Conservation (phyloP, 2,888 invertebrate species). For the Meteorus cinctellus region DNA sequence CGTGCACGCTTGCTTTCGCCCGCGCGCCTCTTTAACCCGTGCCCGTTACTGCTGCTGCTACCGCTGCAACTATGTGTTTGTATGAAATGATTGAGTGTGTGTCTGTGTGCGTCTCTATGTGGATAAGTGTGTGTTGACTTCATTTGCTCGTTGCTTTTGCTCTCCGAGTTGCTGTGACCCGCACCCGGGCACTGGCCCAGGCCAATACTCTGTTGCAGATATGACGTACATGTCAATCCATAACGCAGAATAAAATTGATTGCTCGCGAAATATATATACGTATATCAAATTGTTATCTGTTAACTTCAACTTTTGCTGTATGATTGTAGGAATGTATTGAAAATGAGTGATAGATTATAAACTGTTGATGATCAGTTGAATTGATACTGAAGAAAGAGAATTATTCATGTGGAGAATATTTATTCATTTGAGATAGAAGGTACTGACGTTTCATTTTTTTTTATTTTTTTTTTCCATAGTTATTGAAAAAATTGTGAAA, state of each 20-base stretch:
- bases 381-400: neutral
- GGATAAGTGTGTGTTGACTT: neutral
- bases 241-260: constrained; percentile 32
- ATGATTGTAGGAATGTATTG: neutral
- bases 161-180: constrained; percentile 23
- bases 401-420: neutral
- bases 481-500: no score
- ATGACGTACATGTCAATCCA: constrained; percentile 30
- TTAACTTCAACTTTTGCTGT: neutral
- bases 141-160: constrained; percentile 6
- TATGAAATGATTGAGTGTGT: constrained; percentile 1
- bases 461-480: no score
- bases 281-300: neutral
- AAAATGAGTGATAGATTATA: no score
- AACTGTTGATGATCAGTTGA: no score
- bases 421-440: no score
- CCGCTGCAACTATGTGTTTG: neutral
- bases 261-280: constrained; percentile 16
- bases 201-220: constrained; percentile 22
- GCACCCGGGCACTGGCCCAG: constrained; percentile 30
- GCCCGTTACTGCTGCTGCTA: constrained; percentile 5
- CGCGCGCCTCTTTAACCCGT: constrained; percentile 24
- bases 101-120: neutral
- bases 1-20: constrained; percentile 48
- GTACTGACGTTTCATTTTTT: no score